Base-by-base conservation (phyloP, 2,888 invertebrate species). In the Pammene fasciana region DNA sequence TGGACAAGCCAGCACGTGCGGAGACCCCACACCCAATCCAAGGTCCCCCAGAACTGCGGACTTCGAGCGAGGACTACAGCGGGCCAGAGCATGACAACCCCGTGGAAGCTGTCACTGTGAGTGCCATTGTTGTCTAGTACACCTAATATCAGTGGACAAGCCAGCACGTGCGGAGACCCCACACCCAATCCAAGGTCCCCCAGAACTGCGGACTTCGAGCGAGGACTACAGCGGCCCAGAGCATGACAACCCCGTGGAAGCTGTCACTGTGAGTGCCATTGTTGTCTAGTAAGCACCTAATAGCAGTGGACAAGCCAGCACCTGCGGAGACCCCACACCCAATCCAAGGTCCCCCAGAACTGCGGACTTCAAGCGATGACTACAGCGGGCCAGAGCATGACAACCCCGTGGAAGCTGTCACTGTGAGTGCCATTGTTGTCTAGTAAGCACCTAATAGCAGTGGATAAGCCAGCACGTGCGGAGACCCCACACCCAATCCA, bases 61-160 rank as follows among this genome's bases (percentile, higher is more conserved):
- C 34, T 9, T n/a, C 26, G 8, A 46, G 59, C 34, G 46, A 45
- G 5, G 26, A 59, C 59, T 18, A 14, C 59, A n/a, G 34, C 59
- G n/a, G 82, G 36, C 89, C 88, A 0, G 91, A 92, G 71, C 85
- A 85, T 34, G 90, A 90, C 0, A 90, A 92, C 62, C 86, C 91
- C 0, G 83, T 91, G 0, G 83, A 85, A 62, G 91, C 92, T 45
- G 91, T 91, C 14, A 88, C 89, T 77, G 91, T 91, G 76, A 68
- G 65, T 50, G n/a, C n/a, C n/a, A n/a, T n/a, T n/a, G n/a, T n/a
- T n/a, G 36, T 36, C 36, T 36, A 36, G 7, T 6, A 36, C 36
- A 36, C 36, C 36, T 7, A 6, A 7, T 34, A 0, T 3, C 11
- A 36, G 36, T 36, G 46, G 9, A 14, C 46, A 5, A 54, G 45